phyloP scores from a whole-genome alignment of 1,140 invertebrate genomes.

The Melitaea cinxia region DNA sequence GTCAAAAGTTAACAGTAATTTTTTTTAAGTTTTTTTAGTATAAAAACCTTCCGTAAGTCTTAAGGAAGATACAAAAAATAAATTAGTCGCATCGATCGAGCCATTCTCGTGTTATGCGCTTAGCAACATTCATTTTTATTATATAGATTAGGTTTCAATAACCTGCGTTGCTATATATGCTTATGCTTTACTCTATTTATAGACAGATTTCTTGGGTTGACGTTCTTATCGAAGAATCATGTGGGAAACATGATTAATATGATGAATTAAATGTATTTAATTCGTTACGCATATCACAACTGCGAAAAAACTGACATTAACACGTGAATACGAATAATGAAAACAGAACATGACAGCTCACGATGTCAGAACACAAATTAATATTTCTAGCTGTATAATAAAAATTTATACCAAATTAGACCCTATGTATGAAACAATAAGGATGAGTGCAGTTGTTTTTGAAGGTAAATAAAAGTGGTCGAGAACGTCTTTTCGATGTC shows the following conservation, averaged over 20 bases:
- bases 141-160: no score
- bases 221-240: neutral
- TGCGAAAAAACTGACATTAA: slow-evolving; percentile 26
- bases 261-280: slow-evolving; percentile 28
- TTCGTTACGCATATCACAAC: slow-evolving; percentile 33
- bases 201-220: neutral
- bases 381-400: neutral
- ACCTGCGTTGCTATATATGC: no score
- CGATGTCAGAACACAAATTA: slow-evolving; percentile 21
- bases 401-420: neutral
- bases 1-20: no score
- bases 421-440: neutral
- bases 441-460: neutral
- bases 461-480: slow-evolving; percentile 5
- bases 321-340: slow-evolving; percentile 27
- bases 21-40: no score
- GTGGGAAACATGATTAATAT: slow-evolving; percentile 3
- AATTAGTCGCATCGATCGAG: no score
- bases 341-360: slow-evolving; percentile 29
- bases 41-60: no score
- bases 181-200: no score
- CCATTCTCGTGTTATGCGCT: no score
- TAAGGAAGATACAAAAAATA: no score
- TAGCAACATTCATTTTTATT: no score
- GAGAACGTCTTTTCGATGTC: slow-evolving; percentile 46